These are phyloP conservation scores for Drosophila greeni DNA, from an alignment of 2,888 invertebrate species.

Conservation along the genomic window DNA sequence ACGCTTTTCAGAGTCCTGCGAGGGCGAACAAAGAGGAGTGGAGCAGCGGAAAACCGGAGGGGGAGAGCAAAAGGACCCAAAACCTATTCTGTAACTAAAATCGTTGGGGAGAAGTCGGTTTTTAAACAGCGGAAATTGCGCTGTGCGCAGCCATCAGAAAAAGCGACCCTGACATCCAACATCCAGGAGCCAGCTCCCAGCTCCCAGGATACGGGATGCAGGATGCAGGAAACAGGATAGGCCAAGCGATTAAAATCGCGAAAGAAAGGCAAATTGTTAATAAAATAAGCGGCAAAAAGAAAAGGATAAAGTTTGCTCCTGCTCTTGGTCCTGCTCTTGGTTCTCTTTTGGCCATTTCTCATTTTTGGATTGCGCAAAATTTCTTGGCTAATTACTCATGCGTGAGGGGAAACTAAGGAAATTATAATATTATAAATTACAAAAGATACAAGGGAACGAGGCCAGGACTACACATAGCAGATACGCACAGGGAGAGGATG, in stretches of 20 bases:
- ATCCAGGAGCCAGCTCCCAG: neutral
- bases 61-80: neutral
- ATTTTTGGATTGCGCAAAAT: constrained; percentile 20
- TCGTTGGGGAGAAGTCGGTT: constrained; percentile 60
- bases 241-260: constrained; percentile 26
- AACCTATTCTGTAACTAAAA: constrained; percentile 41
- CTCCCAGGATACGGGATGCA: constrained; percentile 1
- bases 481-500: neutral
- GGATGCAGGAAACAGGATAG: constrained; percentile 27
- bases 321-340: neutral
- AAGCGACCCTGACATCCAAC: constrained; percentile 51
- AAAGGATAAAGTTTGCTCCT: constrained; percentile 1
- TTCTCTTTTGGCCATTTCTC: constrained; percentile 9
- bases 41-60: no score
- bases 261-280: constrained; percentile 60
- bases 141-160: constrained; percentile 70
- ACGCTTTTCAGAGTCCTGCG: constrained; percentile 22
- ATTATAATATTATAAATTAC: constrained; percentile 6
- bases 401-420: constrained; percentile 68
- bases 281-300: constrained; percentile 49
- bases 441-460: neutral
- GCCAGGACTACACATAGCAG: neutral
- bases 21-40: constrained; percentile 22
- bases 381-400: constrained; percentile 65
- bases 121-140: constrained; percentile 72